These are phyloP conservation scores for Cygnus atratus DNA, from an alignment of 2,113 vertebrate genomes.

Conservation along the genomic window DNA sequence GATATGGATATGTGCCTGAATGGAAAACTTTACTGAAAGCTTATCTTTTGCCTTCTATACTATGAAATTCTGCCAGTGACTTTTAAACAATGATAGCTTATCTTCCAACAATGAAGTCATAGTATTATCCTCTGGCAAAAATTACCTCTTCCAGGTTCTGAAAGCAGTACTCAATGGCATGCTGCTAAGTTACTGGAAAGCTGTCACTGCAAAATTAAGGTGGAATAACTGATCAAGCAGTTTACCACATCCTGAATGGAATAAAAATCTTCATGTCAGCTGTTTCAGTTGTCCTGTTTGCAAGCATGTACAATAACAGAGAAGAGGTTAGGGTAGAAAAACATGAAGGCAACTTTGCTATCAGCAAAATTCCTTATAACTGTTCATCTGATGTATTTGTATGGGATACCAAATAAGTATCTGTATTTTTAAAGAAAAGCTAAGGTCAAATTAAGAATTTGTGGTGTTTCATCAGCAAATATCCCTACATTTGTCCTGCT, in stretches of 20 bases:
- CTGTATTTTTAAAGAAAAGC: background rate
- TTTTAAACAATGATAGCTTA: slow-evolving; percentile 11
- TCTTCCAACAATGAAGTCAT: slow-evolving; percentile 54
- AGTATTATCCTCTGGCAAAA: background rate
- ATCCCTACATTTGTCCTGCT: rapidly evolving
- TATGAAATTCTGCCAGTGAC: slow-evolving; percentile 21
- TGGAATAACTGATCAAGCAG: background rate
- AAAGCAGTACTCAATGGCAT: background rate
- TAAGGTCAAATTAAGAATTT: background rate
- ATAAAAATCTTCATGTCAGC: background rate
- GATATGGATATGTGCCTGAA: background rate
- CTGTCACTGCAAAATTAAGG: background rate
- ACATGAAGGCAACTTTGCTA: background rate
- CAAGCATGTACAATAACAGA: background rate
- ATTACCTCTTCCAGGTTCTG: background rate
- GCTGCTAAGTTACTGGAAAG: background rate
- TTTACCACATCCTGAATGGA: background rate
- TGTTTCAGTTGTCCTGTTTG: background rate
- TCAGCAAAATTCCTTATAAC: background rate
- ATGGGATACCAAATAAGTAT: background rate
- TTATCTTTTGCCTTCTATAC: slow-evolving; percentile 14
- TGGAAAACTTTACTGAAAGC: background rate
- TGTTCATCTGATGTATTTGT: background rate
- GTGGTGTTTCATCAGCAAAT: background rate
- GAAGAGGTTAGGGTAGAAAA: background rate